These are phyloP conservation scores for Glaucopsyche alexis DNA, from an alignment of 2,888 invertebrate genomes.

Conservation along the genomic window DNA sequence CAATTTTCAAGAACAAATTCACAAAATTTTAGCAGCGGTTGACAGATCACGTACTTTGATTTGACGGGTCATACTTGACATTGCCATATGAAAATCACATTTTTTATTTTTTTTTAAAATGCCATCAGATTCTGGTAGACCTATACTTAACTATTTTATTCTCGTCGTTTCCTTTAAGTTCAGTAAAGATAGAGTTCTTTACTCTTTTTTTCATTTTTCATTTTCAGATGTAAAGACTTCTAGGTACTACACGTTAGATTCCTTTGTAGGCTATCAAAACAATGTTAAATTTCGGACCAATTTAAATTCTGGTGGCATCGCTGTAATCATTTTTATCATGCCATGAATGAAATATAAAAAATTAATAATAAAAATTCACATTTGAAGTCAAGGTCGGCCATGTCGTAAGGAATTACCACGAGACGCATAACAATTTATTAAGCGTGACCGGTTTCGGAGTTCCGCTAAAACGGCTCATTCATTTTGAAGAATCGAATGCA, in stretches of 20 bases:
- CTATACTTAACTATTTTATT: too few species aligned
- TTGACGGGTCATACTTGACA: too few species aligned
- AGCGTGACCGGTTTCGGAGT: conserved; percentile 19
- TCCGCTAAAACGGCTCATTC: not conserved
- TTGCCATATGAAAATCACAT: too few species aligned
- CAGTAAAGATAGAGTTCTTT: not conserved
- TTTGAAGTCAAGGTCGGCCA: conserved; percentile 52
- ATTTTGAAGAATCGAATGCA: not conserved
- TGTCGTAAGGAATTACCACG: conserved; percentile 40
- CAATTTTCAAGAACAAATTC: too few species aligned
- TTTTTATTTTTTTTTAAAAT: too few species aligned
- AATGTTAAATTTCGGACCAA: not conserved
- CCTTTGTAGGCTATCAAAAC: not conserved
- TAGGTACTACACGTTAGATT: too few species aligned
- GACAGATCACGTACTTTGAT: too few species aligned
- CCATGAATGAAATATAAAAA: conserved; percentile 16
- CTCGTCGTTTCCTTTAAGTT: not conserved
- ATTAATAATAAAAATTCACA: conserved; percentile 25
- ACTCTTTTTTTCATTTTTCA: too few species aligned
- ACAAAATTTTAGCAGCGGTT: too few species aligned
- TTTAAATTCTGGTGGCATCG: conserved; percentile 3
- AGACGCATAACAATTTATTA: conserved; percentile 14
- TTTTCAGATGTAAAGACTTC: too few species aligned
- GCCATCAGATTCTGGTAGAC: too few species aligned
- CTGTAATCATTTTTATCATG: conserved; percentile 1